phyloP scores from a whole-genome alignment of 2,113 vertebrate genomes.

The Aptenodytes patagonicus region DNA sequence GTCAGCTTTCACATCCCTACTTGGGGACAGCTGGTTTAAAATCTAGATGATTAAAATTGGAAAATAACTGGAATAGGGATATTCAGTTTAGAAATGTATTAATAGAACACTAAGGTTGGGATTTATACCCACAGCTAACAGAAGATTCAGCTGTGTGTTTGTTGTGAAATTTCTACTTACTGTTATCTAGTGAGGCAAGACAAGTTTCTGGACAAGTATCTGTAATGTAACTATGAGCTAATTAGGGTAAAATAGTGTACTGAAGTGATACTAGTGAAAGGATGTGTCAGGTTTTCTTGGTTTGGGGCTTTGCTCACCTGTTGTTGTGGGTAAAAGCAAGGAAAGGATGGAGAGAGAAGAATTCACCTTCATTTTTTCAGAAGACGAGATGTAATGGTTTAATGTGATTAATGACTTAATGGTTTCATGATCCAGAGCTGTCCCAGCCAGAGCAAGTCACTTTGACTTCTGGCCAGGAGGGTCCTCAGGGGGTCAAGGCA shows the following conservation, averaged over 20 bases:
- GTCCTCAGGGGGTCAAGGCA: not conserved
- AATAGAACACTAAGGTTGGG: not conserved
- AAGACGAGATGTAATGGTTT: not conserved
- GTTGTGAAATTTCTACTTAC: not conserved
- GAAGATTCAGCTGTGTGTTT: not conserved
- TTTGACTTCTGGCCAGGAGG: not conserved
- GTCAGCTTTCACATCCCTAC: not conserved
- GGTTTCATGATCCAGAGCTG: not conserved
- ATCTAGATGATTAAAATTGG: not conserved
- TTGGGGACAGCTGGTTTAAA: not conserved
- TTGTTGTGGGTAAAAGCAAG: not conserved
- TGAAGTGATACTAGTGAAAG: not conserved
- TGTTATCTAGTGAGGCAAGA: not conserved
- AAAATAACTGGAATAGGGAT: not conserved
- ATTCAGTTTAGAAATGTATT: not conserved
- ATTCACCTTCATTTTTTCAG: not conserved
- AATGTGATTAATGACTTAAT: not conserved
- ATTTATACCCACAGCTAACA: not conserved
- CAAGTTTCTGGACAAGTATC: not conserved
- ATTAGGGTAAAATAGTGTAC: not conserved
- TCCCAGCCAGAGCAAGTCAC: not conserved
- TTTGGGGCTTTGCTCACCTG: not conserved
- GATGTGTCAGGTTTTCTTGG: not conserved
- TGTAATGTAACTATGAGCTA: not conserved
- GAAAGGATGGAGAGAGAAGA: not conserved